These are phyloP conservation scores for Eutrigla gurnardus DNA, from an alignment of 2,797 vertebrate species.

Conservation along the genomic window DNA sequence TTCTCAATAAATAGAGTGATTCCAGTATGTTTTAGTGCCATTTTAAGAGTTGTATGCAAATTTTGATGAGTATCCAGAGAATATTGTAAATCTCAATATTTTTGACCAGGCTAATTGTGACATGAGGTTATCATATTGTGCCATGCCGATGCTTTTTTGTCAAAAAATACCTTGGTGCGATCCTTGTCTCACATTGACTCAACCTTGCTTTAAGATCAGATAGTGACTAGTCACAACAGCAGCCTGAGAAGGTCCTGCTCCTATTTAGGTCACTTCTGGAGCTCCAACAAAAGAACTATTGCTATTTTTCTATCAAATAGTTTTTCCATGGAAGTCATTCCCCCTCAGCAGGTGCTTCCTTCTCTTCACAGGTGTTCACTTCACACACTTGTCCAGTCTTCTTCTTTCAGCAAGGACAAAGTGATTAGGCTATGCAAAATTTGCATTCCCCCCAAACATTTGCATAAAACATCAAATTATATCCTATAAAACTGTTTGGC, in stretches of 20 bases:
- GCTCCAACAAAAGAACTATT: background rate
- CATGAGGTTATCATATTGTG: no score
- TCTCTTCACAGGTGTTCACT: background rate
- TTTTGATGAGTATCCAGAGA: no score
- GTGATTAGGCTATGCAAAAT: background rate
- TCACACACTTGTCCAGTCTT: background rate
- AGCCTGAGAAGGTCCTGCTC: background rate
- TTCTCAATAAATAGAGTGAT: no score
- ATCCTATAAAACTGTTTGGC: background rate
- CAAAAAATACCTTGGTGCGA: background rate
- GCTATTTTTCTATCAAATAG: background rate
- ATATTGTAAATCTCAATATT: no score
- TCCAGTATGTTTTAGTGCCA: no score
- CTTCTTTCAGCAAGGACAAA: conserved; percentile 5
- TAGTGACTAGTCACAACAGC: background rate
- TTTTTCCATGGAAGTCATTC: background rate
- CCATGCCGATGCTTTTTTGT: no score
- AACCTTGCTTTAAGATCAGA: background rate
- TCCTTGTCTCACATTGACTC: background rate
- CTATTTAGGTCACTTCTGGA: background rate
- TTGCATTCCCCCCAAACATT: background rate
- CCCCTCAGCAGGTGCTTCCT: no score
- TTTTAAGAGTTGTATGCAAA: no score
- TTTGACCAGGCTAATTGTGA: no score
- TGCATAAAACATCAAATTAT: conserved; percentile 5